Conservation (phyloP, 1,140 invertebrate species). For the Papilio machaon region DNA sequence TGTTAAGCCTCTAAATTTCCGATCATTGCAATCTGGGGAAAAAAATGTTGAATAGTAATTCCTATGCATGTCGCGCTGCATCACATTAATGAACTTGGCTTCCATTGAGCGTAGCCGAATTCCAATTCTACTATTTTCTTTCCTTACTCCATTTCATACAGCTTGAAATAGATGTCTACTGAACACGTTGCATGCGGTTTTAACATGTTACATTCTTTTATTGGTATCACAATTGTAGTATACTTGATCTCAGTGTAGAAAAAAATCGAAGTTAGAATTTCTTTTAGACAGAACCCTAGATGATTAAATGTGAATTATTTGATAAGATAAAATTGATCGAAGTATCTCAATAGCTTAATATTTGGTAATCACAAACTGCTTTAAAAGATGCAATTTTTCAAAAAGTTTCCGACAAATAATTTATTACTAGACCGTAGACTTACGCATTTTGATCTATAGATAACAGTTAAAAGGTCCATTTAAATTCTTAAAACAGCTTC, state of each 20-base stretch:
- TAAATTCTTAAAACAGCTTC: not conserved
- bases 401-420: no score
- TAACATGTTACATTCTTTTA: not conserved
- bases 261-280: no score
- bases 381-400: no score
- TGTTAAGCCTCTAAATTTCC: constrained; percentile 32
- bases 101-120: constrained; percentile 27
- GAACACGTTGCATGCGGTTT: not conserved
- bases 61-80: constrained; percentile 63
- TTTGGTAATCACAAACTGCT: no score
- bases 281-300: no score
- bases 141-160: not conserved
- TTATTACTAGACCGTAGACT: not conserved
- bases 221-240: not conserved
- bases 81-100: constrained; percentile 60
- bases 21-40: constrained; percentile 54
- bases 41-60: constrained; percentile 58
- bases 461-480: not conserved
- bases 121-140: constrained; percentile 47
- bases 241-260: not conserved
- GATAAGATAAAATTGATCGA: no score
- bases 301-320: no score
- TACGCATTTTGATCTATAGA: not conserved
- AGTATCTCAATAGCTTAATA: no score
- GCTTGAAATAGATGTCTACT: not conserved